phyloP scores from a whole-genome alignment of 2,888 invertebrate genomes.

The Philaethria dido region DNA sequence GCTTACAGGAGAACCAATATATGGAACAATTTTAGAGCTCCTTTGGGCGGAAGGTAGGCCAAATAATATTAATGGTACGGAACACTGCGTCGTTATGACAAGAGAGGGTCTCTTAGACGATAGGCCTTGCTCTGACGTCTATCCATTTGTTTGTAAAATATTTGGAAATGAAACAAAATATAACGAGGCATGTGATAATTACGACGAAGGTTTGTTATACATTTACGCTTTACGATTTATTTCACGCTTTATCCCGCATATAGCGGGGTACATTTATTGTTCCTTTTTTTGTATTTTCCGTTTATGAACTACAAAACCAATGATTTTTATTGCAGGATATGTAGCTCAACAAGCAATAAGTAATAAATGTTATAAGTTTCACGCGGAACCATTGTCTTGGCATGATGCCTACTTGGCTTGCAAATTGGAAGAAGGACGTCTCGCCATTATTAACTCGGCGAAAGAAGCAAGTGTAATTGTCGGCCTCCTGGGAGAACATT shows the following conservation, averaged over 20 bases:
- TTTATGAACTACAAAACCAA: not conserved
- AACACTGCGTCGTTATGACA: constrained; percentile 62
- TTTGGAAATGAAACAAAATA: constrained; percentile 51
- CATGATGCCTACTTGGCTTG: constrained; percentile 60
- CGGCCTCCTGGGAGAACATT: constrained; percentile 54
- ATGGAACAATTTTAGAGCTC: constrained; percentile 55
- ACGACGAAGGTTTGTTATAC: constrained; percentile 51
- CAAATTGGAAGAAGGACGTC: constrained; percentile 55
- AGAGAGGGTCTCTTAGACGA: constrained; percentile 61
- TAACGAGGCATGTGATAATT: constrained; percentile 56
- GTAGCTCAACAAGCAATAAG: constrained; percentile 45
- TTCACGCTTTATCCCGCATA: too few relatives aligned
- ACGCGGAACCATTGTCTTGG: constrained; percentile 59
- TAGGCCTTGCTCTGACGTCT: constrained; percentile 53
- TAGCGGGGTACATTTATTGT: too few relatives aligned
- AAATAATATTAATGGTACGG: constrained; percentile 52
- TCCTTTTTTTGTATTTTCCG: not conserved
- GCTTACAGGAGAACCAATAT: constrained; percentile 52
- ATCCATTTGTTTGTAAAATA: constrained; percentile 63
- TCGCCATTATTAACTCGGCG: constrained; percentile 58
- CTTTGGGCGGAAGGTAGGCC: constrained; percentile 60
- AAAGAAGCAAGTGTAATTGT: constrained; percentile 58
- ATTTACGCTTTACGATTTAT: too few relatives aligned
- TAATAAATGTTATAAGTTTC: constrained; percentile 62
- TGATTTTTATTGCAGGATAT: constrained; percentile 50